Percentiles rank a stretch among this genome's conserved stretches.
phyloP scores from a whole-genome alignment of 2,797 vertebrate species.

The Bradypodion pumilum region DNA sequence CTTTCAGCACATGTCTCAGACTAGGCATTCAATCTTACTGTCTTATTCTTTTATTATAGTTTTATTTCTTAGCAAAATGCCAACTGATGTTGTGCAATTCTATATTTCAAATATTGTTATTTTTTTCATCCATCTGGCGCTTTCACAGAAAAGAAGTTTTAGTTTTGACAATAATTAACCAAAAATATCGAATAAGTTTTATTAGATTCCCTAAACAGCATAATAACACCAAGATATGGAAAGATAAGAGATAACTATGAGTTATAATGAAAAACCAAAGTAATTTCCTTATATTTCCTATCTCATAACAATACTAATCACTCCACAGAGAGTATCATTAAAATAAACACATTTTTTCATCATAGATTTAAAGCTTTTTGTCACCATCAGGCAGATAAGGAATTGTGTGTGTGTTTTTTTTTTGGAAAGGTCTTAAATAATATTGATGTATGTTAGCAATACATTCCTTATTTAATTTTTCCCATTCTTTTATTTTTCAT shows the following conservation, averaged over 20 bases:
- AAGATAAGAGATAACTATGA: conserved; percentile 51
- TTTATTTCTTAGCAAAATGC: conserved; percentile 30
- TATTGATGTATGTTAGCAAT: conserved; percentile 38
- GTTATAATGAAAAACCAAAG: conserved; percentile 52
- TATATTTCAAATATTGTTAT: conserved; percentile 46
- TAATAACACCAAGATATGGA: conserved; percentile 53
- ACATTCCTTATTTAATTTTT: conserved; percentile 28
- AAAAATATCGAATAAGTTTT: conserved; percentile 44
- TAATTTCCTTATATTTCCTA: conserved; percentile 44
- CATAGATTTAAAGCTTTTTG: conserved; percentile 52
- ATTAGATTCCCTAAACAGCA: conserved; percentile 45
- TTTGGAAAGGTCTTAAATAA: conserved; percentile 51
- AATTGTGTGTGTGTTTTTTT: too few relatives aligned
- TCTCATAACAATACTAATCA: conserved; percentile 53
- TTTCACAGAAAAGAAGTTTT: conserved; percentile 45
- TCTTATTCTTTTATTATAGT: neutral
- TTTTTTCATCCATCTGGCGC: conserved; percentile 21
- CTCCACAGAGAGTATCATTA: conserved; percentile 58
- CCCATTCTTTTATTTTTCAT: conserved; percentile 14
- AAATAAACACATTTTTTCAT: conserved; percentile 42
- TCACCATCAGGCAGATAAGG: conserved; percentile 29
- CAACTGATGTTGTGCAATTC: neutral
- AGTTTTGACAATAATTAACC: conserved; percentile 49
- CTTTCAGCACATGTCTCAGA: neutral
- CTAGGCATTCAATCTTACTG: neutral